phyloP scores from a whole-genome alignment of 2,797 vertebrate genomes.

The Strix occidentalis region DNA sequence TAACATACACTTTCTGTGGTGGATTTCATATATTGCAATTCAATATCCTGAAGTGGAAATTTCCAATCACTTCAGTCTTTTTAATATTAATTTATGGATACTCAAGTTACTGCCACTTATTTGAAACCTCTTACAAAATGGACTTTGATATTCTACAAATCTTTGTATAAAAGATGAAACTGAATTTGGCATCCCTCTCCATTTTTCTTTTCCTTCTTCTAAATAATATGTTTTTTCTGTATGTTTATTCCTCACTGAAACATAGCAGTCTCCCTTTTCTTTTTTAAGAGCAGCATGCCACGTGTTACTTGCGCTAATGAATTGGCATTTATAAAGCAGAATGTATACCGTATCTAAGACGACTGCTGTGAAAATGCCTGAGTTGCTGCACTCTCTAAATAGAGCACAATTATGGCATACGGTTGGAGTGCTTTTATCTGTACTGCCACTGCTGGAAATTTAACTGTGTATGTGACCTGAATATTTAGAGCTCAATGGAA shows the following conservation, averaged over 20 bases:
- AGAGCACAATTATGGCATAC: slow-evolving; percentile 68
- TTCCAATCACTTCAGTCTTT: background rate
- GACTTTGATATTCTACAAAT: background rate
- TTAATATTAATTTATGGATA: slow-evolving; percentile 6
- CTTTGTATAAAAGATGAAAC: background rate
- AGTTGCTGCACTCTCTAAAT: slow-evolving; percentile 60
- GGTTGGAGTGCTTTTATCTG: slow-evolving; percentile 64
- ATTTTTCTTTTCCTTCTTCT: background rate
- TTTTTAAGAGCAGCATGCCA: background rate
- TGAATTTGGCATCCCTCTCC: background rate
- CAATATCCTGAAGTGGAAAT: background rate
- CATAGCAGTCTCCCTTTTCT: background rate
- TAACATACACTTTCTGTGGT: background rate
- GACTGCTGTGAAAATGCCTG: slow-evolving; percentile 63
- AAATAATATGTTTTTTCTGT: background rate
- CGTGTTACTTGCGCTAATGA: slow-evolving; percentile 45
- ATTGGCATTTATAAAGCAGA: slow-evolving; percentile 57
- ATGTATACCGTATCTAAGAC: slow-evolving; percentile 50
- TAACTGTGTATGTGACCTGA: slow-evolving; percentile 72
- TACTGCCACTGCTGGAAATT: slow-evolving; percentile 69
- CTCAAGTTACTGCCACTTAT: background rate
- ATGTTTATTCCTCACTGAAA: slow-evolving; percentile 6
- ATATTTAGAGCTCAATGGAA: slow-evolving; percentile 72
- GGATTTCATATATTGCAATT: background rate
- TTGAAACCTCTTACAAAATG: background rate